phyloP scores from a whole-genome alignment of 2,113 vertebrate species.

The Ammodramus savannarum region DNA sequence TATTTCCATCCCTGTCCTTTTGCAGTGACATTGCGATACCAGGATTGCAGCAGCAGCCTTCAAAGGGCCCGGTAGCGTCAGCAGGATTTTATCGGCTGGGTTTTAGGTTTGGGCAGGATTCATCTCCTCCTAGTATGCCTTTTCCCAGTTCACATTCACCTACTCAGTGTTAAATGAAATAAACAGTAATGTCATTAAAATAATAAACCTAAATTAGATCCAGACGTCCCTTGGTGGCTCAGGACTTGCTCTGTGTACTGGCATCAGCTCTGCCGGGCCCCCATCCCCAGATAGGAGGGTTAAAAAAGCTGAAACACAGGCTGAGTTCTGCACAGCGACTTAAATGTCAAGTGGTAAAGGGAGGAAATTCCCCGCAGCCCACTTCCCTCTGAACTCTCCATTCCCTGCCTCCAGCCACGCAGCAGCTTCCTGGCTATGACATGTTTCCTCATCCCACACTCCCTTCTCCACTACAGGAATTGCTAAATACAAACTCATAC shows the following conservation, averaged over 20 bases:
- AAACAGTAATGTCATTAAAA: slow-evolving; percentile 57
- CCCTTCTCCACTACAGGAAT: neutral
- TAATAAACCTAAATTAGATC: slow-evolving; percentile 46
- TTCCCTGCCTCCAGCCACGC: slow-evolving; percentile 59
- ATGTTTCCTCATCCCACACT: slow-evolving; percentile 38
- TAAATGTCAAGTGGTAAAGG: slow-evolving; percentile 30
- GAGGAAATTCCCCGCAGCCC: slow-evolving; percentile 58
- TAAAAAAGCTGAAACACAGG: neutral
- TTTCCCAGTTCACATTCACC: neutral
- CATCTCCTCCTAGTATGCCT: neutral
- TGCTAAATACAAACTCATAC: neutral
- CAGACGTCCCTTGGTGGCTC: neutral
- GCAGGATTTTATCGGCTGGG: slow-evolving; percentile 46
- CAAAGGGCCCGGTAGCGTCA: neutral
- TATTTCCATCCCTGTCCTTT: slow-evolving; percentile 45
- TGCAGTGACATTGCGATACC: slow-evolving; percentile 23
- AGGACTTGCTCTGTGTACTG: neutral
- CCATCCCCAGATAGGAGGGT: neutral
- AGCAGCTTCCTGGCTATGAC: slow-evolving; percentile 56
- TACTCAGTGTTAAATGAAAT: slow-evolving; percentile 36
- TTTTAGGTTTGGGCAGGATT: slow-evolving; percentile 25
- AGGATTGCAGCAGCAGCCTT: slow-evolving; percentile 44
- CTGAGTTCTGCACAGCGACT: neutral
- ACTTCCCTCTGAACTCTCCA: slow-evolving; percentile 56
- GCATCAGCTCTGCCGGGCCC: neutral